phyloP scores from a whole-genome alignment of 2,113 vertebrate genomes.

The Heptranchias perlo region DNA sequence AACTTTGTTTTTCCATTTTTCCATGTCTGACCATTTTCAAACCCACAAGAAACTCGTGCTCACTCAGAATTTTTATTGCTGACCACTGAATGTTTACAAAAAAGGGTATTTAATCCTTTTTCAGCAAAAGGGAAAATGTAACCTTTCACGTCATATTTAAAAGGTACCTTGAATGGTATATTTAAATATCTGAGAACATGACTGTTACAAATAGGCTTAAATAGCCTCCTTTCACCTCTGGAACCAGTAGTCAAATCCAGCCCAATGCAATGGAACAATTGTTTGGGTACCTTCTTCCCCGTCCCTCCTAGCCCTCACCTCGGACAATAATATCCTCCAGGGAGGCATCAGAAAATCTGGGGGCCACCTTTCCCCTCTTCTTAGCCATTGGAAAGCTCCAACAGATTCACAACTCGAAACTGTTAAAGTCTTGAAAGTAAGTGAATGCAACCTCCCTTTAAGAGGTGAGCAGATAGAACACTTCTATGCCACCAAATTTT shows the following conservation, averaged over 20 bases:
- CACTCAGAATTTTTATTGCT: too few relatives aligned
- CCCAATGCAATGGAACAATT: not conserved
- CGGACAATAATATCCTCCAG: not conserved
- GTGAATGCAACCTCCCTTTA: not conserved
- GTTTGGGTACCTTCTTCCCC: not conserved
- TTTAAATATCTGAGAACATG: not conserved
- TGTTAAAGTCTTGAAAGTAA: not conserved
- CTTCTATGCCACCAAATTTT: not conserved
- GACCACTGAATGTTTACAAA: too few relatives aligned
- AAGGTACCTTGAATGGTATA: not conserved
- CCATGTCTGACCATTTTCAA: too few relatives aligned
- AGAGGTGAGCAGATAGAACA: not conserved
- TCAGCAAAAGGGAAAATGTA: too few relatives aligned
- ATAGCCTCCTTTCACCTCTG: not conserved
- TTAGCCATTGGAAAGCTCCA: too few relatives aligned
- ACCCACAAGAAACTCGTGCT: too few relatives aligned
- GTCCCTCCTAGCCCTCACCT: not conserved
- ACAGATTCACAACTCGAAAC: too few relatives aligned
- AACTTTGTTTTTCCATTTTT: not conserved
- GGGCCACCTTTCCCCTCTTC: not conserved
- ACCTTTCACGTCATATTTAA: too few relatives aligned
- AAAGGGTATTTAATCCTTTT: not conserved
- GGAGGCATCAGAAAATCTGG: not conserved
- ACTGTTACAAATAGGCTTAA: not conserved
- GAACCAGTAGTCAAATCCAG: not conserved